Percentiles rank a stretch among this genome's conserved stretches.
Evolutionary conservation across 2,888 invertebrate genomes (phyloP).

Genomic region (Branchellion lobata): DNA sequence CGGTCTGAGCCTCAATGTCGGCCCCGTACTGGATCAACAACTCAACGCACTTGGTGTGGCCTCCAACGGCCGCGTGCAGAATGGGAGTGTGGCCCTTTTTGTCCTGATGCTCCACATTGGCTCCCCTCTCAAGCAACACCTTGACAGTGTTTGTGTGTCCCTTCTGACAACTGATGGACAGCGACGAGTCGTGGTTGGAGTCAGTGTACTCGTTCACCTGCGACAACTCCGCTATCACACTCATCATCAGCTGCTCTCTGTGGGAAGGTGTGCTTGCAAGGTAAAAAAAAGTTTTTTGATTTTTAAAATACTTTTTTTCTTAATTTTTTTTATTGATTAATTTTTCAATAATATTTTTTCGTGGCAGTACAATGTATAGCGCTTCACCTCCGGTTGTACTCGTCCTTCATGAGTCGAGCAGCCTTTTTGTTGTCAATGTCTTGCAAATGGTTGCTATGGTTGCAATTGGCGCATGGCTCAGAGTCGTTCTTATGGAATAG

Average conservation of each 20-base stretch:
- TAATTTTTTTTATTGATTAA: neutral
- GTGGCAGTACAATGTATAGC: too few species aligned
- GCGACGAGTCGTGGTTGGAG: conserved; percentile 95
- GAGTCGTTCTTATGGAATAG: neutral
- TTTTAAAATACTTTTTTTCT: neutral
- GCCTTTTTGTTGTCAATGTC: conserved; percentile 1
- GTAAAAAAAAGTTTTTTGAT: too few species aligned
- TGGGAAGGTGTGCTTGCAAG: too few species aligned
- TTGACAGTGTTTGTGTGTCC: conserved; percentile 88
- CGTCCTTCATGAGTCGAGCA: neutral
- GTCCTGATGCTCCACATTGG: conserved; percentile 95
- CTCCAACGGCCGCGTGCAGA: conserved; percentile 95
- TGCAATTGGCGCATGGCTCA: neutral
- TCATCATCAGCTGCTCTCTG: too few species aligned
- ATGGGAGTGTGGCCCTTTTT: conserved; percentile 96
- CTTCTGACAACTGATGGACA: conserved; percentile 93
- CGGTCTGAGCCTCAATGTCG: conserved; percentile 97
- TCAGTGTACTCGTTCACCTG: conserved; percentile 92
- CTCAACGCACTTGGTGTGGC: conserved; percentile 83
- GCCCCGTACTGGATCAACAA: conserved; percentile 88
- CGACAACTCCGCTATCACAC: too few species aligned
- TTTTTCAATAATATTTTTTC: too few species aligned
- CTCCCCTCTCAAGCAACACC: conserved; percentile 83
- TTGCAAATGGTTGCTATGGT: too few species aligned
- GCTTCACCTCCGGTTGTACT: neutral